Evolutionary conservation across 2,888 invertebrate genomes (phyloP), one percentile per base, ranked within the genome.

Genomic region (Tridacna gigas): DNA sequence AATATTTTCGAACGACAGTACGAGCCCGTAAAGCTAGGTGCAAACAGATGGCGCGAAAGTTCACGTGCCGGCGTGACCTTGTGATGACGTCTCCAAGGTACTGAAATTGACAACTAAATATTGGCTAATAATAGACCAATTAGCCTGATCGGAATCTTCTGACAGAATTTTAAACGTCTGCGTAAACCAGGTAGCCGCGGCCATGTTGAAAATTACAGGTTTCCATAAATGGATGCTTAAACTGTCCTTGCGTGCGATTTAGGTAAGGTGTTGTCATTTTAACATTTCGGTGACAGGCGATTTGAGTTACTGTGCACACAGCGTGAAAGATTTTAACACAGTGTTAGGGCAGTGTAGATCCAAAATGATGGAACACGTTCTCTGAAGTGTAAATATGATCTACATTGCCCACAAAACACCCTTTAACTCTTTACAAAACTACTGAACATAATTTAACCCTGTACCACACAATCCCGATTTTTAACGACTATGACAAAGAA

Each of bases 41-140:
- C 80, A 79, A 88, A 88, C 88, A 88, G 88, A 88, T 88, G 88
- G 83, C 82, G 83, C 74, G 66, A 83, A 83, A 85, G 84, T 82
- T 86, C 81, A 79, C 80, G 77, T 79, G 83, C 73, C 65, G 37
- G 69, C 82, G 76, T 79, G 82, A 82, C 83, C 82, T 78, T 76
- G 69, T 76, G 75, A 79, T 83, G 83, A 79, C 84, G 86, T 88
- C 88, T 78, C 86, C 25, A 45, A 83, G 88, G 86, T 84, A 83
- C 82, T 18, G 71, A 81, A 83, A 67, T 77, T 76, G 74, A 86
- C 84, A 75, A 73, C 74, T 75, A 74, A 74, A 77, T 79, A 83
- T 83, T 85, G 80, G 77, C 67, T 80, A 83, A 78, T 83, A 80
- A 83, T 85, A 80, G 83, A 71, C 74, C 74, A 74, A 74, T 74